Base-by-base conservation (phyloP, 92 coral and sea anemone species). In the Phenganax subtilis region DNA sequence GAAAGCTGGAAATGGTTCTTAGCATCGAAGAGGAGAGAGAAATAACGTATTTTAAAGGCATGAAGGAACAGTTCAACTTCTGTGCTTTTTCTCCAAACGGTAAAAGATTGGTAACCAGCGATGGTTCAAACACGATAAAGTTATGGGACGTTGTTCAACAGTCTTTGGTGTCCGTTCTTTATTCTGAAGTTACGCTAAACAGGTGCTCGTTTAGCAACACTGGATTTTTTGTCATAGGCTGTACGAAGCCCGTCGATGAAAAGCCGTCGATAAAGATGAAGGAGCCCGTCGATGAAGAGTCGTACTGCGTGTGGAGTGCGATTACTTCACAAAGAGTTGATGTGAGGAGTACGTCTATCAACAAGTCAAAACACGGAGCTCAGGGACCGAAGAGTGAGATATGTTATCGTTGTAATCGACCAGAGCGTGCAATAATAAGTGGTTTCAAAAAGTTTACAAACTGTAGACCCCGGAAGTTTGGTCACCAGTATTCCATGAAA, bases 291-390 rank as follows among this genome's bases (percentile, higher is more conserved):
- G 25, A 20, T 20, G 25, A 20, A 20, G 25, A 20, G 25, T 67
- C 72, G 72, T 67, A 28, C 37, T 67, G 72, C 52, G 72, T 67
- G 29, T 67, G 52, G 72, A 67, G 37, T 16, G 72, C 72, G 51
- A 28, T 67, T 31, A 67, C 72, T 2, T 67, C 2, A 53, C 72
- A 67, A 67, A 28, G 72, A 20, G 7, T 51, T 67, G 72, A 67
- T 67, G 12, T 8, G 72, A 51, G 72, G 37, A 67, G 11, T 6
- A 7, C 12, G 37, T 17, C 51, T 67, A 7, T 28, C 0, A 11
- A 1, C 5, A 31, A 67, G 52, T 6, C 11, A 0, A 31, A 67
- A 16, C 6, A 31, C 9, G 15, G 51, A 67, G 52, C 25, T 20
- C 25, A 9, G 5, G 52, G 10, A 31, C 37, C 37, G 3, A 12